Evolutionary conservation across 1,140 invertebrate genomes (phyloP), one percentile per base, ranked within the genome.

Genomic region (Batillaria attramentaria): DNA sequence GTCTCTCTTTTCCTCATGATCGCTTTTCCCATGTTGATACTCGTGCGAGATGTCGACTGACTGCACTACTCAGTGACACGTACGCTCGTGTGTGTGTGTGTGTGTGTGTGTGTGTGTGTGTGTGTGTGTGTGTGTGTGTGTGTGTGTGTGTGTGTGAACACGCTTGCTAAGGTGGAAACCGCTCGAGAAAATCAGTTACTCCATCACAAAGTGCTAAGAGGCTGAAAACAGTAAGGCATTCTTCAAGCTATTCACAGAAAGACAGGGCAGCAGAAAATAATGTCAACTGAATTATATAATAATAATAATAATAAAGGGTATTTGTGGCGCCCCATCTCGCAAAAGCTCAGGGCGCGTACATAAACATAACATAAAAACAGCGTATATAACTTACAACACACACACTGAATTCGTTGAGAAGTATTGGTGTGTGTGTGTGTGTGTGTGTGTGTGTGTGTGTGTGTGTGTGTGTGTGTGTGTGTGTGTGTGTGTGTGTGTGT

Each of bases 71-170:
- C n/a, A n/a, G n/a, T n/a, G n/a, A n/a, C n/a, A n/a, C n/a, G n/a
- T n/a, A n/a, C n/a, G n/a, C n/a, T n/a, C n/a, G 62, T 33, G 62
- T 33, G 62, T 65, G 62, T 65, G 62, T 65, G 62, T 65, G 28
- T 33, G 28, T 65, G 62, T 24, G 57, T 62, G 57, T n/a, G 10
- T 62, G 57, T 62, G 3, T 0, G 57, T n/a, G 57, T n/a, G 57
- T 2, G 57, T 62, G 57, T n/a, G 57, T 62, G 57, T 62, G 10
- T 31, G 24, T n/a, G 24, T 31, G 57, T 62, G 57, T 31, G 24
- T 62, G 24, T 31, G 0, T 62, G 24, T 3, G 10, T 62, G 10
- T 31, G 57, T 62, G 10, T n/a, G 3, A 8, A 6, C 8, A 31
- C 24, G 10, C 33, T 24, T 62, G 57, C 33, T 28, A 8, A 8